A percentile compares a stretch with the other conserved stretches of the same genome.
Conservation (phyloP, 2,797 vertebrate species). For the Sebastes flavidus region DNA sequence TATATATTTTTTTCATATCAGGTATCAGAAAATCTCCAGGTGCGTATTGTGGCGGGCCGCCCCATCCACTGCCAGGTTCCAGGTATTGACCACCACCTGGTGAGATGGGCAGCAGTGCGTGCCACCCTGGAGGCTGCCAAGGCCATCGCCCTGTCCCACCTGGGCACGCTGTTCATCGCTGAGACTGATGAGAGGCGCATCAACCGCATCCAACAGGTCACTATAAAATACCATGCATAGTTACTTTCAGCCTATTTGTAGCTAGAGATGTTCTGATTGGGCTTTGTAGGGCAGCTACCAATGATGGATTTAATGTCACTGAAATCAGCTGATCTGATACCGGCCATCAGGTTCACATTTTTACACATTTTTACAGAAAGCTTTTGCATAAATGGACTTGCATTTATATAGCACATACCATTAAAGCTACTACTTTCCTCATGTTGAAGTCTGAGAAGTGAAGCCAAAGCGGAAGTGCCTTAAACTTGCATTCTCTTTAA, state of each 20-base stretch:
- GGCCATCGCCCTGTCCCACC: constrained; percentile 93
- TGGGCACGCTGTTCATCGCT: constrained; percentile 92
- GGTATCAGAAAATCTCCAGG: constrained; percentile 91
- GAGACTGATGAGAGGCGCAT: constrained; percentile 97
- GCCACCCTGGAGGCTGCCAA: constrained; percentile 94
- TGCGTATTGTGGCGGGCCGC: constrained; percentile 93
- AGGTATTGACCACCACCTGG: constrained; percentile 92
- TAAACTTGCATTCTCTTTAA: too few relatives aligned
- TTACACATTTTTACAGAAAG: background rate
- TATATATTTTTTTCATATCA: constrained; percentile 35
- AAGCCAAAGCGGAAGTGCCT: too few relatives aligned
- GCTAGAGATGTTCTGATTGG: background rate
- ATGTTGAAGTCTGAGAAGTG: background rate
- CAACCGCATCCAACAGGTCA: constrained; percentile 96
- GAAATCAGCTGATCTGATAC: background rate
- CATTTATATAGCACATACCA: background rate
- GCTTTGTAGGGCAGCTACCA: background rate
- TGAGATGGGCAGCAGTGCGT: constrained; percentile 93
- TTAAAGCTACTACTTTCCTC: background rate
- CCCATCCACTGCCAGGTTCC: constrained; percentile 98
- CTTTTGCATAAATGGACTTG: too few relatives aligned
- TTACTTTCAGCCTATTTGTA: background rate
- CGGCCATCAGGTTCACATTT: background rate
- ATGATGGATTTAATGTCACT: background rate
- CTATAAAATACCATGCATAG: background rate